Percentiles rank a stretch among this genome's conserved stretches.
Conservation (phyloP, 2,113 vertebrate species). For the Silurus meridionalis region DNA sequence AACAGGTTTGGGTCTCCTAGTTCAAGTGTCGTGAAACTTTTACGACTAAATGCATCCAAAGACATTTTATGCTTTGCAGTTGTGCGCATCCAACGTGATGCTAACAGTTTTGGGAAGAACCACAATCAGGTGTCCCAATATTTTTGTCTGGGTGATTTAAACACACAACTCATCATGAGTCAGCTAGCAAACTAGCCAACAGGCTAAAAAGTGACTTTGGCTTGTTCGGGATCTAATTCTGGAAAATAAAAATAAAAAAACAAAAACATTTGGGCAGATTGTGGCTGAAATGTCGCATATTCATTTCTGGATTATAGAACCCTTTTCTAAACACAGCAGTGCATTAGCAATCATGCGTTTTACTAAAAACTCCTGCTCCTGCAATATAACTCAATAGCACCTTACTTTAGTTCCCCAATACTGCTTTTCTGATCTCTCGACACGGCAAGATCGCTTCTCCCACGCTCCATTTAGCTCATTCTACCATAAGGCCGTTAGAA, state of each 20-base stretch:
- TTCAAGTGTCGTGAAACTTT: too few relatives aligned
- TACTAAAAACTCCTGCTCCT: neutral
- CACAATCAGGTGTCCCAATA: too few relatives aligned
- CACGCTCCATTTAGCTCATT: slow-evolving; percentile 18
- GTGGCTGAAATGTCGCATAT: neutral
- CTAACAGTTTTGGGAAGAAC: too few relatives aligned
- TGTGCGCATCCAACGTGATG: too few relatives aligned
- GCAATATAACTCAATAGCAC: neutral
- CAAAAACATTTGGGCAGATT: neutral
- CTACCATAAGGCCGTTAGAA: slow-evolving; percentile 2
- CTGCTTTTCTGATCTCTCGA: neutral
- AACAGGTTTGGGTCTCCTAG: too few relatives aligned
- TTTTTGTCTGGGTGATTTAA: too few relatives aligned
- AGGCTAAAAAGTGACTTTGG: neutral
- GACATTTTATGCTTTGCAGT: too few relatives aligned
- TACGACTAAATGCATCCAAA: too few relatives aligned
- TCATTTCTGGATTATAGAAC: neutral
- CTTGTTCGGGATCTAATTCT: neutral
- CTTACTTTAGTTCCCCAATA: slow-evolving; percentile 12
- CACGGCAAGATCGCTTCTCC: neutral
- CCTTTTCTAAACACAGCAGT: neutral
- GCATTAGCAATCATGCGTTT: neutral
- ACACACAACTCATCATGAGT: too few relatives aligned
- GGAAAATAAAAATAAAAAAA: neutral
- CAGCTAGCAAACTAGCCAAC: neutral